phyloP scores from a whole-genome alignment of 2,797 vertebrate genomes.

The Pyrocephalus nanus region DNA sequence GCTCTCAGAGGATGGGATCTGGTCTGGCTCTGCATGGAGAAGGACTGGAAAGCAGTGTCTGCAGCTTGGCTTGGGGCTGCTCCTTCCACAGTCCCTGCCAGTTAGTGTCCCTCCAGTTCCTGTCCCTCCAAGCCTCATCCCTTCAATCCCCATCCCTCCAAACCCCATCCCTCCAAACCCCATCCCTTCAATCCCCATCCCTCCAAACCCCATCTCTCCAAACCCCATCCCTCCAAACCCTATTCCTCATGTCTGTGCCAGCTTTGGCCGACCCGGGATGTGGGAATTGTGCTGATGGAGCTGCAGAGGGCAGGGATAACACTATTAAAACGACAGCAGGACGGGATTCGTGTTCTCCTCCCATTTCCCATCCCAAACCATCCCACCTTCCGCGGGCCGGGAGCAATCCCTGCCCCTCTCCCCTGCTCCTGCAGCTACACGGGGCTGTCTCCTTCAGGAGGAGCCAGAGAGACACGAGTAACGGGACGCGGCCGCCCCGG shows the following conservation, averaged over 20 bases:
- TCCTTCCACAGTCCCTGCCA: background rate
- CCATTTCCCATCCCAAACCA: fast-evolving
- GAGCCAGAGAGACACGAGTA: slow-evolving; percentile 32
- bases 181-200: too few relatives aligned
- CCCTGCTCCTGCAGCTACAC: background rate
- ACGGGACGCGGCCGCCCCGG: background rate
- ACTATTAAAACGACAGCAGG: fast-evolving
- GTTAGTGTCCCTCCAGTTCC: background rate
- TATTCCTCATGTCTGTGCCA: background rate
- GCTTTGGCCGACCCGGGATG: background rate
- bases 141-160: background rate
- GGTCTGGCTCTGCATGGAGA: background rate
- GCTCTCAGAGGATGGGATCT: background rate
- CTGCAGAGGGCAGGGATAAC: background rate
- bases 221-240: background rate
- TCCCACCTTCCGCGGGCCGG: background rate
- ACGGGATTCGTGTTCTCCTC: fast-evolving
- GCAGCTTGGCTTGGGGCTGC: background rate
- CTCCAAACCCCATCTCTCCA: background rate
- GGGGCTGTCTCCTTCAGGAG: slow-evolving; percentile 55
- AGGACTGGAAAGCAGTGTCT: background rate
- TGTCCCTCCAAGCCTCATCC: background rate
- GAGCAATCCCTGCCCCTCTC: background rate
- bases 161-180: background rate
- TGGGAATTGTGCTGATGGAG: background rate